phyloP scores from a whole-genome alignment of 2,113 vertebrate species.

The Collichthys lucidus region DNA sequence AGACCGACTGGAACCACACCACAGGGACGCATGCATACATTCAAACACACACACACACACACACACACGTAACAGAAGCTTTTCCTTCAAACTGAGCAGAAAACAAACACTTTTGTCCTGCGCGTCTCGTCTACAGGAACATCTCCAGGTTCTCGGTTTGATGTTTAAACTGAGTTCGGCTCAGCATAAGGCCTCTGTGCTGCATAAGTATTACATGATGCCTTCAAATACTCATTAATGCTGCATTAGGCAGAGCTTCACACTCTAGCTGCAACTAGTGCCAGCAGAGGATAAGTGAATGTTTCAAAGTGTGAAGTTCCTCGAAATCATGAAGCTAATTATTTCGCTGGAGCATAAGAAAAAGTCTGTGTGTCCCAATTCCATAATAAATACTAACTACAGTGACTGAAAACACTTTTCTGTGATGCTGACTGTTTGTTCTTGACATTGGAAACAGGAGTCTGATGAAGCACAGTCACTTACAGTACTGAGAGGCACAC shows the following conservation, averaged over 20 bases:
- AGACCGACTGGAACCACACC: conserved; percentile 18
- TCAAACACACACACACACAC: conserved; percentile 12
- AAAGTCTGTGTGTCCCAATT: neutral
- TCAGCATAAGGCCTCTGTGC: conserved; percentile 1
- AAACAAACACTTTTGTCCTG: no score
- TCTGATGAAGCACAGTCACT: no score
- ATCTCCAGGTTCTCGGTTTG: neutral
- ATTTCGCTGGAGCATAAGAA: neutral
- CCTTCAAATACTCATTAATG: conserved; percentile 1
- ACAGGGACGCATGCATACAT: neutral
- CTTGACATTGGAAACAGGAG: neutral
- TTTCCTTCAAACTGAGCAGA: neutral
- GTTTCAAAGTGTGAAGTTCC: neutral
- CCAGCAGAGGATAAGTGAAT: neutral
- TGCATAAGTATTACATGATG: neutral
- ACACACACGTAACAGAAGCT: conserved; percentile 29
- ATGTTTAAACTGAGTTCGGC: neutral
- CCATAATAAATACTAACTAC: neutral
- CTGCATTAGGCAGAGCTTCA: neutral
- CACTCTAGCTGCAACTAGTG: neutral
- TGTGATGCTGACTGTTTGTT: neutral
- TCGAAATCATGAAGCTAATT: neutral
- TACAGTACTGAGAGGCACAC: no score
- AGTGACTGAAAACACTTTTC: neutral
- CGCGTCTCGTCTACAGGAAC: neutral